Percentiles rank a stretch among this genome's conserved stretches.
phyloP scores from a whole-genome alignment of 2,888 invertebrate genomes.

The Machimus rusticus region DNA sequence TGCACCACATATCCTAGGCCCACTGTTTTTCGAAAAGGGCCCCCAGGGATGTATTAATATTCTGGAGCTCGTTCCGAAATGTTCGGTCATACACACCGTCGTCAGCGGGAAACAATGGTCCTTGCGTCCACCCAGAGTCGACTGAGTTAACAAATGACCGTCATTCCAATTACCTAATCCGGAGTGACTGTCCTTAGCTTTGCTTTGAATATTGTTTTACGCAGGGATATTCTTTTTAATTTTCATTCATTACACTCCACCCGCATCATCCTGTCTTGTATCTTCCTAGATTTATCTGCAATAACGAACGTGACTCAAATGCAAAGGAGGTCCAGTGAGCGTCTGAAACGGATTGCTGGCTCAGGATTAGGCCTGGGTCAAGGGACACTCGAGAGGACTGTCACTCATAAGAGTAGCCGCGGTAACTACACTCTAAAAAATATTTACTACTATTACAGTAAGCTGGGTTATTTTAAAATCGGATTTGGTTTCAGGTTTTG shows the following conservation, averaged over 20 bases:
- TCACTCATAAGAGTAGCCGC: not conserved
- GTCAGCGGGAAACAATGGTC: not conserved
- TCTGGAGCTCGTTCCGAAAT: not conserved
- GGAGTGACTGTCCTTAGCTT: not conserved
- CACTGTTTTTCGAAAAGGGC: not conserved
- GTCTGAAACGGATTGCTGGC: not conserved
- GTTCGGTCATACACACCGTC: not conserved
- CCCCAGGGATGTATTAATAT: not conserved
- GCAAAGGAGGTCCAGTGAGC: not conserved
- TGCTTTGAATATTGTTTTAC: conserved; percentile 16
- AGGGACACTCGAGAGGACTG: not conserved
- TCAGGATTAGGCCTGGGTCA: not conserved
- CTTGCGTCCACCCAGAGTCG: not conserved
- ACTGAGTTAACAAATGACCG: conserved; percentile 2
- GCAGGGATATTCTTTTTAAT: conserved; percentile 15
- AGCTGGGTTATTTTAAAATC: too few relatives aligned
- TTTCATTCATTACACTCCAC: conserved; percentile 32
- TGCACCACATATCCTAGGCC: not conserved
- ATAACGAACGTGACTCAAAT: conserved; percentile 19
- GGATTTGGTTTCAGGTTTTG: too few relatives aligned
- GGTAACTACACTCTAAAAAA: too few relatives aligned
- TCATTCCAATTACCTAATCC: conserved; percentile 10
- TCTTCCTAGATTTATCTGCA: conserved; percentile 26
- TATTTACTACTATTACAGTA: too few relatives aligned
- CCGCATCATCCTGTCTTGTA: conserved; percentile 16